Evolutionary conservation across 2,797 vertebrate genomes (phyloP).

Genomic region (Synaphobranchus kaupii): DNA sequence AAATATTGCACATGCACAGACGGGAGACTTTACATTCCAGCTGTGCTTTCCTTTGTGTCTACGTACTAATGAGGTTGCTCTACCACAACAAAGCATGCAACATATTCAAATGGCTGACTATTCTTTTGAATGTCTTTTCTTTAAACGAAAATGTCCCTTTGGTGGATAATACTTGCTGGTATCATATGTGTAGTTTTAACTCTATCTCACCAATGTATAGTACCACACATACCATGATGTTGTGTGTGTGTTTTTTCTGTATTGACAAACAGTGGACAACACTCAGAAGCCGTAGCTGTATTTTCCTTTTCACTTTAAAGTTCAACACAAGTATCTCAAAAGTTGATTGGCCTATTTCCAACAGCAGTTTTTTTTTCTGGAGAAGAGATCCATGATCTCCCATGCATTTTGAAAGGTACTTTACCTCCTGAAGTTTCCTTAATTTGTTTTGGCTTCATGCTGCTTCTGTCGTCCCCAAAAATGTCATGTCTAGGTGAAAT

Average conservation of each 20-base stretch:
- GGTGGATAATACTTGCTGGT: background rate
- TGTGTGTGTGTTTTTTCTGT: background rate
- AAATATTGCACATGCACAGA: background rate
- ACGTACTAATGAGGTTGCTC: background rate
- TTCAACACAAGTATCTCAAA: too few relatives aligned
- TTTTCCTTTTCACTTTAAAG: background rate
- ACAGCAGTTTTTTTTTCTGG: background rate
- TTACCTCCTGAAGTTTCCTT: background rate
- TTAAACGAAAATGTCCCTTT: background rate
- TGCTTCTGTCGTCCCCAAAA: background rate
- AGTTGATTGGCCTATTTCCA: background rate
- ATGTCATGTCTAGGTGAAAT: background rate
- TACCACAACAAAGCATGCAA: background rate
- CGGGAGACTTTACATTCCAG: background rate
- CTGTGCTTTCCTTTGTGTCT: background rate
- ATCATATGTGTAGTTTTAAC: background rate
- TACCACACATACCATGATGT: background rate
- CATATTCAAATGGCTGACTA: background rate
- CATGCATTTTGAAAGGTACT: background rate
- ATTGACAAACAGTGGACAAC: background rate
- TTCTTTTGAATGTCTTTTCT: background rate
- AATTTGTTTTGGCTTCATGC: constrained; percentile 1
- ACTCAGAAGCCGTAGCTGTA: background rate
- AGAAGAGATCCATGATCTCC: background rate
- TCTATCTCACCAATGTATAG: background rate